phyloP scores from a whole-genome alignment of 2,888 invertebrate genomes.

The Norana najaformis region DNA sequence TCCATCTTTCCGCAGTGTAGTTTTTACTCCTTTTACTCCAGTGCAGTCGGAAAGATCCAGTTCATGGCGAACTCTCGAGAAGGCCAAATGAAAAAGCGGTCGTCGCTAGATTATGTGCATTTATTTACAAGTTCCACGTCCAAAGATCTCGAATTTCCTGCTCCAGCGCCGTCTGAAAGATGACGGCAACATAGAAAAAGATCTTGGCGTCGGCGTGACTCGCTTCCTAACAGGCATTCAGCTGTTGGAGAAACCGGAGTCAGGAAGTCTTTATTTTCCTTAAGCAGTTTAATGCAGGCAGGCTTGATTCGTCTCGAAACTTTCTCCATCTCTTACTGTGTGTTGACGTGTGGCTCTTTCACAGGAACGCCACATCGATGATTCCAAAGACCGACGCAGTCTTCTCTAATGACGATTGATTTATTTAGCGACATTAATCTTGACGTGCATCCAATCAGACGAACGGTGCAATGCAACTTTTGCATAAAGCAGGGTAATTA shows the following conservation, averaged over 20 bases:
- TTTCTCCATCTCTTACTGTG: not conserved
- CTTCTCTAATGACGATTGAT: not conserved
- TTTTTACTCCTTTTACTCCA: not conserved
- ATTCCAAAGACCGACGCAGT: not conserved
- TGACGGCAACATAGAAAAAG: not conserved
- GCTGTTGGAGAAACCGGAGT: not conserved
- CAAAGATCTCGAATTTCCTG: not conserved
- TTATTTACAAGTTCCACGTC: not conserved
- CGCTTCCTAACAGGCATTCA: not conserved
- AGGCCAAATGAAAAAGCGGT: not conserved
- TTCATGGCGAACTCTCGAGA: not conserved
- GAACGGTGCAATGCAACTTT: not conserved
- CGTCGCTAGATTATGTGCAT: constrained; percentile 5
- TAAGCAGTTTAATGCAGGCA: not conserved
- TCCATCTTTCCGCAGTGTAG: not conserved
- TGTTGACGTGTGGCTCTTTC: not conserved
- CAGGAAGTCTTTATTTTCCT: not conserved
- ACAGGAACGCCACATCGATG: not conserved
- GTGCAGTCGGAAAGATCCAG: not conserved
- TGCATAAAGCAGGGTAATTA: not conserved
- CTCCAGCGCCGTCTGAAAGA: not conserved
- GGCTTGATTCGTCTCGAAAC: not conserved
- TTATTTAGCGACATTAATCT: not conserved
- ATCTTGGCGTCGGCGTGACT: not conserved
- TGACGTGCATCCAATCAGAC: not conserved